These are phyloP conservation scores for Biston stratarius DNA, from an alignment of 2,888 invertebrate species.

Conservation along the genomic window DNA sequence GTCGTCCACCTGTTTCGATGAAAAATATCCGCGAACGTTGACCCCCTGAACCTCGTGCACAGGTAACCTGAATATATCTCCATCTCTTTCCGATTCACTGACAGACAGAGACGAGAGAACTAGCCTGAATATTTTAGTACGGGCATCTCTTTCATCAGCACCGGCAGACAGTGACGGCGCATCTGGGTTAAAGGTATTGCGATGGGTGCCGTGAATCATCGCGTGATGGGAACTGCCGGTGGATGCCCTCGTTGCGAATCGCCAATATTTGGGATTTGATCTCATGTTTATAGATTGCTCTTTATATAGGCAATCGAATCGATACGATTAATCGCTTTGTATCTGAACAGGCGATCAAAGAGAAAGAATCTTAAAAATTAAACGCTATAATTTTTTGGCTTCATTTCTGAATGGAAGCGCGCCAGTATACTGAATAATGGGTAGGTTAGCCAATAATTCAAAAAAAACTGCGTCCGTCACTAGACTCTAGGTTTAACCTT, in stretches of 20 bases:
- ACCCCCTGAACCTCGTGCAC: constrained; percentile 54
- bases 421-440: no score
- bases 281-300: constrained; percentile 20
- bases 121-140: constrained; percentile 39
- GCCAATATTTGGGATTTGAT: constrained; percentile 46
- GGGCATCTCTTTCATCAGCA: constrained; percentile 45
- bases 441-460: neutral
- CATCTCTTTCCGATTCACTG: constrained; percentile 47
- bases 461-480: neutral
- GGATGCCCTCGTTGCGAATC: constrained; percentile 48
- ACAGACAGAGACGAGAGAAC: constrained; percentile 45
- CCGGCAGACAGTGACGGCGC: constrained; percentile 42
- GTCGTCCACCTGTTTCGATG: constrained; percentile 50
- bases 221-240: constrained; percentile 55
- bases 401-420: neutral
- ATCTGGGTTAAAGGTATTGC: constrained; percentile 36
- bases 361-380: neutral
- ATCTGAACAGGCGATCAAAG: neutral
- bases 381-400: neutral
- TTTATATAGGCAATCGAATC: constrained; percentile 2
- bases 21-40: constrained; percentile 57
- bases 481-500: no score
- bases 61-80: constrained; percentile 44
- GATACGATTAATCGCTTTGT: neutral
- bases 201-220: constrained; percentile 56